A percentile compares a stretch with the other conserved stretches of the same genome.
Evolutionary conservation across 2,888 invertebrate genomes (phyloP).

Genomic region (Octodonta nipae): DNA sequence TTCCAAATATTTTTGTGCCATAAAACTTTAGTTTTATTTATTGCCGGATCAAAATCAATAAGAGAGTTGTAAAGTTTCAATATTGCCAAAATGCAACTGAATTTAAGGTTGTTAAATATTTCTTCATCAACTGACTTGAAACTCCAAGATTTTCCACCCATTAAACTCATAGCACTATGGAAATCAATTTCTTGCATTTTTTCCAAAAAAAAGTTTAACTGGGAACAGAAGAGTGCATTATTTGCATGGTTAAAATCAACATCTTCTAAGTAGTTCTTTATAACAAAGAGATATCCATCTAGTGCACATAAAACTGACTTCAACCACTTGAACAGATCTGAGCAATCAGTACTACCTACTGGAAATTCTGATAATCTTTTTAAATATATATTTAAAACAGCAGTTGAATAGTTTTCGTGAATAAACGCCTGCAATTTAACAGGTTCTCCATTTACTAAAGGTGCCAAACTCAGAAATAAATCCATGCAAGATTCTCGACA

Average conservation of each 20-base stretch:
- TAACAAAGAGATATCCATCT: constrained; percentile 29
- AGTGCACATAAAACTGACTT: constrained; percentile 32
- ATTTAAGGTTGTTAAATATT: constrained; percentile 11
- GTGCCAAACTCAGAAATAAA: constrained; percentile 34
- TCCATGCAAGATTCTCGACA: constrained; percentile 39
- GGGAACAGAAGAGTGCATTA: neutral
- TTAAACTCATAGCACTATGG: constrained; percentile 13
- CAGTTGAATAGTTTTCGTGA: constrained; percentile 17
- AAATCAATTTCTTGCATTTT: constrained; percentile 12
- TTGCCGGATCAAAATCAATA: constrained; percentile 9
- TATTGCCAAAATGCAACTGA: constrained; percentile 12
- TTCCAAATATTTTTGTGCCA: constrained; percentile 17
- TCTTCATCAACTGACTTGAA: constrained; percentile 19
- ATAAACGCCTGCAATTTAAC: constrained; percentile 22
- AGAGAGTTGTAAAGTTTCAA: constrained; percentile 12
- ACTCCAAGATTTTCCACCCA: constrained; percentile 12
- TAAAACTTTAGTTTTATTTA: constrained; percentile 10
- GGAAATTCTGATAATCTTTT: constrained; percentile 5
- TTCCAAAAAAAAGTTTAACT: constrained; percentile 9
- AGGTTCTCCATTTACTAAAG: constrained; percentile 18
- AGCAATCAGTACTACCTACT: neutral
- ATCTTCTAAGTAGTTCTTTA: constrained; percentile 16
- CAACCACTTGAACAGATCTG: constrained; percentile 28
- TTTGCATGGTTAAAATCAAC: constrained; percentile 7
- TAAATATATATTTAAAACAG: constrained; percentile 26